Conservation (phyloP, 2,888 invertebrate genomes). For the Allophyes oxyacanthae region DNA sequence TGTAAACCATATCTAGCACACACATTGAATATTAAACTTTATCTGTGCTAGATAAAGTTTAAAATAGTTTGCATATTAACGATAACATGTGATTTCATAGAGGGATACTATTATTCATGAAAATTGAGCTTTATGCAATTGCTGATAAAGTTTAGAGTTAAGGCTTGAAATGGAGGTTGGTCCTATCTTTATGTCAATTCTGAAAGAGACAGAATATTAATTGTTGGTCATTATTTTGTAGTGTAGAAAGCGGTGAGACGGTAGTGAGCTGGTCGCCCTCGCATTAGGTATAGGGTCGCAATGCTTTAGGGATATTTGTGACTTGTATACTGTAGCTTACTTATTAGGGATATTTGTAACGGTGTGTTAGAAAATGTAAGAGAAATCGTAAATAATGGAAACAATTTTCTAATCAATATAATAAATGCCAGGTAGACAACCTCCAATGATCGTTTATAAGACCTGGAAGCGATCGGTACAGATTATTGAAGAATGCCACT, state of each 20-base stretch:
- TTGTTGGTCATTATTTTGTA: slow-evolving; percentile 79
- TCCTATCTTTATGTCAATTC: slow-evolving; percentile 50
- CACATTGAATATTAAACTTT: slow-evolving; percentile 44
- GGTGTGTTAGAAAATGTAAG: slow-evolving; percentile 43
- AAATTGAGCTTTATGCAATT: slow-evolving; percentile 28
- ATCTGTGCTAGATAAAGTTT: slow-evolving; percentile 29
- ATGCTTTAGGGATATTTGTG: slow-evolving; percentile 53
- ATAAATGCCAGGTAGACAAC: slow-evolving; percentile 15
- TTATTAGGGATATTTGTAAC: slow-evolving; percentile 46
- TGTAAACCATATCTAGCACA: slow-evolving; percentile 38
- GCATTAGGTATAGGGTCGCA: slow-evolving; percentile 66
- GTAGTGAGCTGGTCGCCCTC: slow-evolving; percentile 71
- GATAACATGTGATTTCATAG: slow-evolving; percentile 41
- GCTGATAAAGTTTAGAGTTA: slow-evolving; percentile 36
- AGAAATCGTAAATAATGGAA: slow-evolving; percentile 47
- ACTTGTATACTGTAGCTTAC: slow-evolving; percentile 30
- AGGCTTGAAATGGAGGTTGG: slow-evolving; percentile 19
- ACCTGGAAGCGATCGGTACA: slow-evolving; percentile 1
- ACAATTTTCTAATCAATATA: slow-evolving; percentile 40
- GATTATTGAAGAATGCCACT: too few species aligned
- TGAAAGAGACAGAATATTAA: slow-evolving; percentile 72
- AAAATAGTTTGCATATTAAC: slow-evolving; percentile 32
- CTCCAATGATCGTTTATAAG: slow-evolving; percentile 5
- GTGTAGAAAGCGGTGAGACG: slow-evolving; percentile 79
- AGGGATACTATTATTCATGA: slow-evolving; percentile 12